phyloP scores from a whole-genome alignment of 2,113 vertebrate genomes.

The Onychostruthus taczanowskii region DNA sequence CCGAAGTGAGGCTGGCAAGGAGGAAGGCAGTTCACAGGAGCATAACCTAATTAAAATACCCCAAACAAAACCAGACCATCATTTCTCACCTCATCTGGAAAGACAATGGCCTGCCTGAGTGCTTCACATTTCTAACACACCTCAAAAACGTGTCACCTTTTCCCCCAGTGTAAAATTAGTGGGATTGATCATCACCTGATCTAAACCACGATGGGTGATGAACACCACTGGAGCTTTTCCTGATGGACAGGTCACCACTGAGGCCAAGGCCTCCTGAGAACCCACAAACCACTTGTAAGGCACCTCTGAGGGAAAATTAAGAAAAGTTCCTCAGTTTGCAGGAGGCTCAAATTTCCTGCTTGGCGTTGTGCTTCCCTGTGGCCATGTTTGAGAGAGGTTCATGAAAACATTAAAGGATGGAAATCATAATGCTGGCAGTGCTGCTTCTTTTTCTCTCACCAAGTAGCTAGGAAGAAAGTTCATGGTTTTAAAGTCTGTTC shows the following conservation, averaged over 20 bases:
- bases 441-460: not conserved
- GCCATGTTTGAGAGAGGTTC: not conserved
- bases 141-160: not conserved
- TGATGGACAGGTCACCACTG: not conserved
- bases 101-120: not conserved
- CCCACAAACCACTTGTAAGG: not conserved
- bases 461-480: not conserved
- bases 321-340: not conserved
- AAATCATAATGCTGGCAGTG: not conserved
- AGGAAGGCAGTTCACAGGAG: not conserved
- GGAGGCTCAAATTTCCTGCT: not conserved
- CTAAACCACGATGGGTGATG: not conserved
- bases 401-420: not conserved
- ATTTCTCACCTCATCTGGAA: not conserved
- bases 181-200: not conserved
- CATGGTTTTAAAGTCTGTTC: not conserved
- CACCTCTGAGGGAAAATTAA: not conserved
- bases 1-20: not conserved
- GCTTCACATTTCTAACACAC: not conserved
- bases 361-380: too few species aligned
- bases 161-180: not conserved
- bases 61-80: not conserved
- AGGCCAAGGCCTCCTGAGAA: rapidly evolving
- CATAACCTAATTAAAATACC: not conserved
- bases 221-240: not conserved